These are phyloP conservation scores for Pelobates fuscus DNA, from an alignment of 2,113 vertebrate genomes.

Conservation along the genomic window DNA sequence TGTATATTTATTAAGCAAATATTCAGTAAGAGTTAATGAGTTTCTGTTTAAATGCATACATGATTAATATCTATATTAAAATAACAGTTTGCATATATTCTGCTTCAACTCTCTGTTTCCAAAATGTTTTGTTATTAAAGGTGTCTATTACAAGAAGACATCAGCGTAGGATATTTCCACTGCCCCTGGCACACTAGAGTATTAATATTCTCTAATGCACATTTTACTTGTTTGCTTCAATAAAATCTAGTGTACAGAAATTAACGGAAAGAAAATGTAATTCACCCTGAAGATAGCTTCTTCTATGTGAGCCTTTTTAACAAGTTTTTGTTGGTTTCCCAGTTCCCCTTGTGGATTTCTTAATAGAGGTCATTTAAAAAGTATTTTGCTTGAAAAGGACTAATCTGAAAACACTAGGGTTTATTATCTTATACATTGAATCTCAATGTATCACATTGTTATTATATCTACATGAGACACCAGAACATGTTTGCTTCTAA, in stretches of 20 bases:
- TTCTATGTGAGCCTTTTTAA: slow-evolving; percentile 36
- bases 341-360: slow-evolving; percentile 50
- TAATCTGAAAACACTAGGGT: slow-evolving; percentile 53
- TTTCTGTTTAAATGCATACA: slow-evolving; percentile 3
- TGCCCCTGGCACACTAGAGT: slow-evolving; percentile 43
- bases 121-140: slow-evolving; percentile 22
- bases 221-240: slow-evolving; percentile 28
- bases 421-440: slow-evolving; percentile 35
- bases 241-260: slow-evolving; percentile 39
- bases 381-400: slow-evolving; percentile 32
- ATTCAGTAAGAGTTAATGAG: slow-evolving; percentile 7
- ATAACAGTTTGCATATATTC: neutral
- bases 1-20: neutral
- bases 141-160: slow-evolving; percentile 33
- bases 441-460: slow-evolving; percentile 46
- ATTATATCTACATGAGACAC: slow-evolving; percentile 48
- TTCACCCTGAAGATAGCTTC: slow-evolving; percentile 13
- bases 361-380: slow-evolving; percentile 59
- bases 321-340: slow-evolving; percentile 16
- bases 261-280: slow-evolving; percentile 18
- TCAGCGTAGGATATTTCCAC: slow-evolving; percentile 27
- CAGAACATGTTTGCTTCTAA: slow-evolving; percentile 13
- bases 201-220: slow-evolving; percentile 43
- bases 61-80: slow-evolving; percentile 3
- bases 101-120: neutral